These are phyloP conservation scores for Aphelenchoides avenae DNA, from an alignment of 1,140 invertebrate genomes.

Conservation along the genomic window DNA sequence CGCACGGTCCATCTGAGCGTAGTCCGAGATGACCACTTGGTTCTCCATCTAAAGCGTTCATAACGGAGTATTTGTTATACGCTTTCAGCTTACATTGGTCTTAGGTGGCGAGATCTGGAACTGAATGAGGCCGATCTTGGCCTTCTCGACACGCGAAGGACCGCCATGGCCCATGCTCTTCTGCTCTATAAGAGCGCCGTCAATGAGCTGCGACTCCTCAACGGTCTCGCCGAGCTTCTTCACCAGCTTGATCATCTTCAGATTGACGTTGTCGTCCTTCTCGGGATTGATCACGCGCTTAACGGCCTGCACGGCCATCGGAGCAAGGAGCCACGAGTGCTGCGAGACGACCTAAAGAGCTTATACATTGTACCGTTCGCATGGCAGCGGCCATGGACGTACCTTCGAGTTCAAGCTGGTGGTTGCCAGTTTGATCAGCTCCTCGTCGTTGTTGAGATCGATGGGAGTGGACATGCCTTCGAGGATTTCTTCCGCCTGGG, in stretches of 20 bases:
- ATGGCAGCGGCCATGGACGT: constrained; percentile 13
- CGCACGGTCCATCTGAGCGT: constrained; percentile 96
- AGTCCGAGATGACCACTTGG: constrained; percentile 90
- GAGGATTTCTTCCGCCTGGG: constrained; percentile 79
- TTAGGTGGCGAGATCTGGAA: constrained; percentile 99
- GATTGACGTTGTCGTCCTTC: constrained; percentile 69
- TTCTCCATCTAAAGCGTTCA: constrained; percentile 81
- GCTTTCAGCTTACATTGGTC: constrained; percentile 73
- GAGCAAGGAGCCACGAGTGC: constrained; percentile 85
- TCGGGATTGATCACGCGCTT: constrained; percentile 74
- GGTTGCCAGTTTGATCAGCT: constrained; percentile 84
- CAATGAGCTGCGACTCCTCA: constrained; percentile 91
- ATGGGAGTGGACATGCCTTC: constrained; percentile 78
- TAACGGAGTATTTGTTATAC: constrained; percentile 4
- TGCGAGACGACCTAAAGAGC: constrained; percentile 77
- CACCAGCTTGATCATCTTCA: constrained; percentile 87
- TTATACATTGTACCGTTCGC: background rate
- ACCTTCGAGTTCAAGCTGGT: constrained; percentile 97
- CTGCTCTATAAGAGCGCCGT: constrained; percentile 88
- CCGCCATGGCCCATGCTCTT: constrained; percentile 80
- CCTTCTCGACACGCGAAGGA: constrained; percentile 87
- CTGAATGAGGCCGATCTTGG: constrained; percentile 97
- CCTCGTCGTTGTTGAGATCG: constrained; percentile 78
- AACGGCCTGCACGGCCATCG: constrained; percentile 93
- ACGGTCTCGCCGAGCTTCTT: constrained; percentile 84